Base-by-base conservation (phyloP, 2,113 vertebrate genomes). In the Carassius carassius region DNA sequence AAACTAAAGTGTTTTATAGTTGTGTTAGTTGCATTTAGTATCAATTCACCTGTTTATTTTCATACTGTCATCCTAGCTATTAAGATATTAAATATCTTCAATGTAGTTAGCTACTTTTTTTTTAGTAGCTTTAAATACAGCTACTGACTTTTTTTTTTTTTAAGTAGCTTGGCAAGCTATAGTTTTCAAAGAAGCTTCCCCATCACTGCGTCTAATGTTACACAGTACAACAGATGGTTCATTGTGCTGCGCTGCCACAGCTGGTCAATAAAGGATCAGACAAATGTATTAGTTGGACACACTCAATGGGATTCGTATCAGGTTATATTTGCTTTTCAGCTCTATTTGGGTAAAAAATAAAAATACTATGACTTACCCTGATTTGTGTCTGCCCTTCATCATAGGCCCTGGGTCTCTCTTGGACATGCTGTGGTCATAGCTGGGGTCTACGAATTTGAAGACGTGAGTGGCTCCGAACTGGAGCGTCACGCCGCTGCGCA, bases 381-480 rank as follows among this genome's bases (percentile, higher is more conserved):
- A 94, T 89, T 98, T 98, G 87, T 95, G 95, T 37, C 95, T 91
- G 93, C 92, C 93, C 91, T 96, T 97, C 79, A 95, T 91, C 89
- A 96, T 93, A 84, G 95, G 92, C 29, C 91, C 91, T 3, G 95
- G 90, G n/a, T 98, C 97, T 49, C 96, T 94, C 93, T 96, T 98
- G 77, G 92, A 89, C 78, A 96, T 92, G 14, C 85, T 86, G n/a
- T 98, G 97, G 90, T 99, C 98, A 77, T 97, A 96, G 94, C 95
- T 95, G 29, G 98, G 98, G 91, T 99, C 98, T 92, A 99, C 98
- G 8, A 99, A 99, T 90, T 99, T 99, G 80, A 99, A 99, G 58
- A 99, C 96, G 25, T 98, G 97, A 0, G 93, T 93, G 0, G 95
- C 94, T 0, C 98, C 98, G 19, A 99, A 99, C 92, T 98, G 98